Percentiles rank a stretch among this genome's conserved stretches.
Evolutionary conservation across 2,797 vertebrate genomes (phyloP).

Genomic region (Sebastes steindachneri): DNA sequence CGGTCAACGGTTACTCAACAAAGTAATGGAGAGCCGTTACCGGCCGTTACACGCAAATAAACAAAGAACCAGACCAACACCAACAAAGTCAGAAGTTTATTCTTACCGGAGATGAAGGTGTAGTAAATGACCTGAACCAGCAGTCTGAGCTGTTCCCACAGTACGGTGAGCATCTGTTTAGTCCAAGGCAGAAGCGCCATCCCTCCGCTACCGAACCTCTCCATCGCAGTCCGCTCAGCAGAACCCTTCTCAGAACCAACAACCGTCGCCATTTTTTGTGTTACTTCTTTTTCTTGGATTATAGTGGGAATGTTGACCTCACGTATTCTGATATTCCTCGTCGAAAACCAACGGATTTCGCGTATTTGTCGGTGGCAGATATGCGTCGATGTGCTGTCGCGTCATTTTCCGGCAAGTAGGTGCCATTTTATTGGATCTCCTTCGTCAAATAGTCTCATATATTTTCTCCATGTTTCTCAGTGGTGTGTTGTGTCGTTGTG

Average conservation of each 20-base stretch:
- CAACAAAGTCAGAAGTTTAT: no score
- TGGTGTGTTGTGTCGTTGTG: constrained; percentile 4
- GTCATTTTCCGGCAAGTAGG: constrained; percentile 67
- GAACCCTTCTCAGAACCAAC: constrained; percentile 23
- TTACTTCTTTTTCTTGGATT: neutral
- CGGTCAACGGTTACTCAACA: no score
- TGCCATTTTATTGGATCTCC: constrained; percentile 43
- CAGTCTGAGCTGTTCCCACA: constrained; percentile 84
- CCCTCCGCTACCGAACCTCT: constrained; percentile 74
- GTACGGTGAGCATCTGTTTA: constrained; percentile 77
- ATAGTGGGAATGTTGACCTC: constrained; percentile 40
- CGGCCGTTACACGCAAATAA: no score
- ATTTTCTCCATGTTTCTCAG: constrained; percentile 64
- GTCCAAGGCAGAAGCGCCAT: constrained; percentile 84
- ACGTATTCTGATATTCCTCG: constrained; percentile 84
- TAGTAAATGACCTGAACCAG: constrained; percentile 84
- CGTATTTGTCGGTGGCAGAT: constrained; percentile 51
- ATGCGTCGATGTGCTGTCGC: constrained; percentile 49
- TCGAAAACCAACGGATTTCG: constrained; percentile 64
- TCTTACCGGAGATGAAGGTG: constrained; percentile 81
- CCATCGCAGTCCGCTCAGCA: constrained; percentile 66
- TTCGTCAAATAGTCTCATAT: constrained; percentile 45
- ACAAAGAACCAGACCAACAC: no score
- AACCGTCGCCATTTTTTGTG: constrained; percentile 67
- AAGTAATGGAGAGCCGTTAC: no score